phyloP scores from a whole-genome alignment of 2,888 invertebrate species.

The Leucania comma region DNA sequence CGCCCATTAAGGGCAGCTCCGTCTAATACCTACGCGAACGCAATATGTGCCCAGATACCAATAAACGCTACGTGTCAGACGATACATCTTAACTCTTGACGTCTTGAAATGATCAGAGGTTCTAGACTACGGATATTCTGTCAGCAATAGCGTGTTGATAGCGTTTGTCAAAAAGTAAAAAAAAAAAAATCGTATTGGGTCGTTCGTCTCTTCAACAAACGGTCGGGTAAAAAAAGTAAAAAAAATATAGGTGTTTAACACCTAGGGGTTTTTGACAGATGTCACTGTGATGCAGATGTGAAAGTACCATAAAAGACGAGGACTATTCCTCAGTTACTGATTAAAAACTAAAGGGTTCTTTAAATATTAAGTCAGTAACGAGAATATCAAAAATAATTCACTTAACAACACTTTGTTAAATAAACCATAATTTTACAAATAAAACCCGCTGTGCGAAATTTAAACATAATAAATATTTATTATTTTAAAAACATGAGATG shows the following conservation, averaged over 20 bases:
- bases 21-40: conserved; percentile 60
- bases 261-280: not conserved
- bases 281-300: not conserved
- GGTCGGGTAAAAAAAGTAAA: no score
- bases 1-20: conserved; percentile 70
- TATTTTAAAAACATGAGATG: conserved; percentile 29
- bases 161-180: not conserved
- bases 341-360: not conserved
- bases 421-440: conserved; percentile 5
- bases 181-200: not conserved
- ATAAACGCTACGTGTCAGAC: conserved; percentile 57
- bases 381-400: not conserved
- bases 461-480: conserved; percentile 36
- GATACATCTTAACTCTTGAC: conserved; percentile 43
- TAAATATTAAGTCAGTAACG: not conserved
- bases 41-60: conserved; percentile 62
- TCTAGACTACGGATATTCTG: not conserved
- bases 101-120: not conserved
- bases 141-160: not conserved
- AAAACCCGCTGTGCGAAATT: conserved; percentile 13
- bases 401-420: not conserved
- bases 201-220: no score
- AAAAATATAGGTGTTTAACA: not conserved
- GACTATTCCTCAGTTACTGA: not conserved
- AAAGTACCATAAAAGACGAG: not conserved